Evolutionary conservation across 2,888 invertebrate species (phyloP).

Genomic region (Ophion slaviceki): DNA sequence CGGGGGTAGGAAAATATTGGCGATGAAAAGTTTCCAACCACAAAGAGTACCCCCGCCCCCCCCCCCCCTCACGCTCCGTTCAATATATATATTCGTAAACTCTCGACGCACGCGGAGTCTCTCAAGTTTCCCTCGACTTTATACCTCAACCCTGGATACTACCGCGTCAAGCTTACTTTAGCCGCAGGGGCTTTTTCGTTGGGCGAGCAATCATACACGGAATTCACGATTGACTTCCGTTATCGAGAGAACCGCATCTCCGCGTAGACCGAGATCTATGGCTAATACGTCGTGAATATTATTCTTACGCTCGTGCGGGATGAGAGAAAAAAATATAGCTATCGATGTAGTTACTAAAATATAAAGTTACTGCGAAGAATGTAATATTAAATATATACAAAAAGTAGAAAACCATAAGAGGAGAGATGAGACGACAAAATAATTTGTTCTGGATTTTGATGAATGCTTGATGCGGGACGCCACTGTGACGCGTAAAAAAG

Average conservation of each 20-base stretch:
- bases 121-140: slow-evolving; percentile 15
- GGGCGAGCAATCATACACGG: slow-evolving; percentile 2
- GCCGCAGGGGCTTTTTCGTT: slow-evolving; percentile 3
- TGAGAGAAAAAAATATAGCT: not conserved
- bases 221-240: slow-evolving; percentile 21
- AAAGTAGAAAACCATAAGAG: no score
- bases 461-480: no score
- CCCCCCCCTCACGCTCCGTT: not conserved
- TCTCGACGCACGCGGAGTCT: not conserved
- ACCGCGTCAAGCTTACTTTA: not conserved
- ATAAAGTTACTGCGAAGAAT: no score
- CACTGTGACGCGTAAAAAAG: no score
- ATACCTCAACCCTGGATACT: not conserved
- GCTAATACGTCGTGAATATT: slow-evolving; percentile 79
- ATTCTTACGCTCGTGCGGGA: slow-evolving; percentile 63
- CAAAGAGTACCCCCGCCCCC: slow-evolving; percentile 8
- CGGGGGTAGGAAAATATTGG: slow-evolving; percentile 54
- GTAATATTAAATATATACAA: no score
- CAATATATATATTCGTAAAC: not conserved
- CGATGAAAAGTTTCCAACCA: slow-evolving; percentile 28
- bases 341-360: no score
- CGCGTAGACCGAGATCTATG: slow-evolving; percentile 71
- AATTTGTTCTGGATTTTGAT: no score
- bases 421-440: no score
- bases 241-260: slow-evolving; percentile 1